These are phyloP conservation scores for Drosophila dives DNA, from an alignment of 2,888 invertebrate genomes.

Conservation along the genomic window DNA sequence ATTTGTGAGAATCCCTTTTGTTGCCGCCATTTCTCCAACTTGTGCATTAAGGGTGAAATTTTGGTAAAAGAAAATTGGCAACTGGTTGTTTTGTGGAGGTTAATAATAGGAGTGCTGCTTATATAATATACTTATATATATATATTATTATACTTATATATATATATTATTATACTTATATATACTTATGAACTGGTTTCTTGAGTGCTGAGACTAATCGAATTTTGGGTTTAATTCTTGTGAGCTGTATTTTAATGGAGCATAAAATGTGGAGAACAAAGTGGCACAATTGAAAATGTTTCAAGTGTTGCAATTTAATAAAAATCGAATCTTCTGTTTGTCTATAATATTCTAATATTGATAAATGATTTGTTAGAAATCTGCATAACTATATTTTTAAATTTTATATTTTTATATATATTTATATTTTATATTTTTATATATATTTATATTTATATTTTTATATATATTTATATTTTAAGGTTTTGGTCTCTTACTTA, in stretches of 20 bases:
- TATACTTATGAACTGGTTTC: not conserved
- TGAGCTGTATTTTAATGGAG: not conserved
- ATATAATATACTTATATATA: not conserved
- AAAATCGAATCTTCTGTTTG: not conserved
- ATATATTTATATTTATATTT: no score
- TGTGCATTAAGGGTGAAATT: not conserved
- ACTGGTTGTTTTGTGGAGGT: not conserved
- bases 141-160: no score
- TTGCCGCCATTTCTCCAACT: slow-evolving; percentile 17
- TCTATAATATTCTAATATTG: not conserved
- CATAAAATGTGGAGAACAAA: not conserved
- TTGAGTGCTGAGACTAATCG: not conserved
- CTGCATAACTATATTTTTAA: not conserved
- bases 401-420: no score
- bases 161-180: no score
- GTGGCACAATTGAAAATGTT: not conserved
- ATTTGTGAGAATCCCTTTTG: slow-evolving; percentile 12
- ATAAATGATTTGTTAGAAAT: not conserved
- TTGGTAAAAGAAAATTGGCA: slow-evolving; percentile 7
- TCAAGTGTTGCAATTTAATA: not conserved
- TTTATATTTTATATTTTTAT: no score
- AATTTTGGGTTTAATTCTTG: not conserved
- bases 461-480: no score
- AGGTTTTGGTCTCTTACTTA: no score
- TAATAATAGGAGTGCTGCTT: not conserved